Conservation (phyloP, 2,797 vertebrate species). For the Eulemur coronatus region DNA sequence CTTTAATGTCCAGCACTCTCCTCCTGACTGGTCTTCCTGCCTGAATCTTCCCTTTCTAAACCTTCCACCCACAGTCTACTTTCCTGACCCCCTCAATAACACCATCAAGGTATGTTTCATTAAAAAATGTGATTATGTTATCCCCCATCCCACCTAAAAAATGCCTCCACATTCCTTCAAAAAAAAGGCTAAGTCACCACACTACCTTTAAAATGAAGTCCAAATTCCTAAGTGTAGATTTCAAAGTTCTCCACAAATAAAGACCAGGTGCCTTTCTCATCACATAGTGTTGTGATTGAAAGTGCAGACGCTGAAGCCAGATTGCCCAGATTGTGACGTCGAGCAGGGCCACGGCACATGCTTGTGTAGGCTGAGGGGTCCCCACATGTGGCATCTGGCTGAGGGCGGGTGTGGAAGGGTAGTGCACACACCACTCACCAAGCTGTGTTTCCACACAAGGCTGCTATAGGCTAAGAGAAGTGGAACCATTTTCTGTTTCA, state of each 20-base stretch:
- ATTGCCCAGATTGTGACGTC: not conserved
- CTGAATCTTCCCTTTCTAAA: not conserved
- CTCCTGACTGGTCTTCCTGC: not conserved
- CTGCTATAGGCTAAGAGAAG: not conserved
- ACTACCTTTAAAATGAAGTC: not conserved
- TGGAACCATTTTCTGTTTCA: not conserved
- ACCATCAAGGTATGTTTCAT: not conserved
- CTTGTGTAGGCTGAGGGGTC: not conserved
- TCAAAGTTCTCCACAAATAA: not conserved
- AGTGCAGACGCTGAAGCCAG: not conserved
- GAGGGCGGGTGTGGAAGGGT: not conserved
- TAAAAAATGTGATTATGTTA: not conserved
- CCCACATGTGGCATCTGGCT: not conserved
- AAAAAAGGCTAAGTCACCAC: not conserved
- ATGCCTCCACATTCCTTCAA: not conserved
- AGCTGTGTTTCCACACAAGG: not conserved
- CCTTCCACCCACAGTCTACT: not conserved
- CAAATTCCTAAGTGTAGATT: not conserved
- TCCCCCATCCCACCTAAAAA: not conserved
- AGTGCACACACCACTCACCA: not conserved
- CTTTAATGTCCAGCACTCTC: not conserved
- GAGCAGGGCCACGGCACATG: not conserved
- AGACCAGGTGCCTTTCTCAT: not conserved
- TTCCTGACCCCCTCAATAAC: not conserved
- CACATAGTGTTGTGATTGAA: not conserved